These are phyloP conservation scores for Bovichtus variegatus DNA, from an alignment of 2,797 vertebrate species.

Conservation along the genomic window DNA sequence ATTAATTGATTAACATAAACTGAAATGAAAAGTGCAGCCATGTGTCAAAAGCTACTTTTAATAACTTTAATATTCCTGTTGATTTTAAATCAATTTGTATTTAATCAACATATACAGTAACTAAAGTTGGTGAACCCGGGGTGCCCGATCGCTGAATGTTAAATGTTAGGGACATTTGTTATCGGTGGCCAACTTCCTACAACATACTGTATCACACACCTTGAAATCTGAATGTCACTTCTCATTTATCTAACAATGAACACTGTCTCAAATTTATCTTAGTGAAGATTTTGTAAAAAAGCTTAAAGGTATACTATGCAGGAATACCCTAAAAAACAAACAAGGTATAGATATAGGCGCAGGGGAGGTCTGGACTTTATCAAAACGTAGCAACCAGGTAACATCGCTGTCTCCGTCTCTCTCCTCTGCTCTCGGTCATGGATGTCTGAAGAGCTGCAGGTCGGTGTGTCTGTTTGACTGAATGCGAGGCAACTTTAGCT, in stretches of 20 bases:
- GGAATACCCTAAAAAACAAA: no score
- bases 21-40: background rate
- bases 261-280: background rate
- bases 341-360: no score
- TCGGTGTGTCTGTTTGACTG: no score
- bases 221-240: background rate
- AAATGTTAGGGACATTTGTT: background rate
- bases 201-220: no score
- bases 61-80: background rate
- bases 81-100: background rate
- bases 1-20: background rate
- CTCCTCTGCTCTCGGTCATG: no score
- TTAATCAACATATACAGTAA: fast-evolving
- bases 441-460: no score
- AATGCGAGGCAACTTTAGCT: no score
- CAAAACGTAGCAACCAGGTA: no score
- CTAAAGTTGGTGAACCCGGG: background rate
- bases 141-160: background rate
- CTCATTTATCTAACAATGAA: background rate
- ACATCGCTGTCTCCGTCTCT: no score
- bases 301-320: no score
- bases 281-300: background rate
- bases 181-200: no score
- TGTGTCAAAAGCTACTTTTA: background rate
- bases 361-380: no score